Conservation (phyloP, 1,140 invertebrate genomes). For the Drosophila bipectinata region DNA sequence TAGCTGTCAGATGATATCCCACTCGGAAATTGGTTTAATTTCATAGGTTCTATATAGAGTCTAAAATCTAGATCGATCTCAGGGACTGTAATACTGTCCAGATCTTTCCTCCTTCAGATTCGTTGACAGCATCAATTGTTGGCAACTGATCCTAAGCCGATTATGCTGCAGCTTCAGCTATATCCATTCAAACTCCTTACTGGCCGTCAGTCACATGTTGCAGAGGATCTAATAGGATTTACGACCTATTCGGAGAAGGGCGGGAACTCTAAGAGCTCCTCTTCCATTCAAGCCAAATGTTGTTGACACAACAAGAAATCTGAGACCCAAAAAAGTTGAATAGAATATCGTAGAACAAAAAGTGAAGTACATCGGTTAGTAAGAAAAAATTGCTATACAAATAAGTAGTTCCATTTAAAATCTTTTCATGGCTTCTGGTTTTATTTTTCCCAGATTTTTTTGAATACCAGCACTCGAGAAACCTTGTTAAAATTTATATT, state of each 20-base stretch:
- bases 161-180: slow-evolving; percentile 41
- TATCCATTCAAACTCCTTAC: slow-evolving; percentile 14
- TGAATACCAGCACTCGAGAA: background rate
- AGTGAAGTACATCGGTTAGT: slow-evolving; percentile 23
- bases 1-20: background rate
- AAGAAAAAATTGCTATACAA: slow-evolving; percentile 28
- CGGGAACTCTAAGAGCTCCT: slow-evolving; percentile 35
- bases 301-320: slow-evolving; percentile 72
- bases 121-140: slow-evolving; percentile 61
- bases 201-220: slow-evolving; percentile 66
- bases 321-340: slow-evolving; percentile 45
- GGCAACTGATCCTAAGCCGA: slow-evolving; percentile 62
- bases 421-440: slow-evolving; percentile 24
- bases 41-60: background rate
- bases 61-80: slow-evolving; percentile 6
- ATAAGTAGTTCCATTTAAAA: slow-evolving; percentile 35
- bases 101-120: slow-evolving; percentile 19
- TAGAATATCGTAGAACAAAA: slow-evolving; percentile 33
- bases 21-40: slow-evolving; percentile 26
- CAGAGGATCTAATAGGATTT: slow-evolving; percentile 71
- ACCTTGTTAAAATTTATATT: background rate
- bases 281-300: slow-evolving; percentile 46
- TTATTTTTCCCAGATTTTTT: slow-evolving; percentile 16
- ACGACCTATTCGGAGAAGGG: slow-evolving; percentile 57
- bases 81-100: background rate